Evolutionary conservation across 2,797 vertebrate genomes (phyloP), one percentile per base, ranked within the genome.

Genomic region (Catostomus latipinnis): DNA sequence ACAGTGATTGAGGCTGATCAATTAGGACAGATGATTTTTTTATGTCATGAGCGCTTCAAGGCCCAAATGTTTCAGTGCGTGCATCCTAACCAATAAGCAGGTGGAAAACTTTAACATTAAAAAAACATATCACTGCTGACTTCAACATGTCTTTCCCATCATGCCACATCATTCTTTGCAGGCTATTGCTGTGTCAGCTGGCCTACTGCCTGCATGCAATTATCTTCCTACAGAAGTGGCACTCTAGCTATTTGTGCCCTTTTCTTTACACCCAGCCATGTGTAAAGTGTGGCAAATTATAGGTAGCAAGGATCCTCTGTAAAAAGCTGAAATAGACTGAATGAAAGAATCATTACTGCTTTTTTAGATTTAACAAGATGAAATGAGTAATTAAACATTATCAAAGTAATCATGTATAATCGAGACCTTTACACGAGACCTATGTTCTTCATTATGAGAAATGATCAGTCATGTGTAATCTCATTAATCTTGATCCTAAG

Each of bases 131-230:
- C 34, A 34, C 34, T 34, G 34, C 22, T 22, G 22, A 45, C 1
- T 7, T 4, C 34, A 34, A 34, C 34, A 70, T 53, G 7, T 1
- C 75, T 16, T 43, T 68, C 16, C 9, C 46, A 58, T 52, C 8
- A 69, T 61, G 65, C 65, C 13, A n/a, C 45, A 10, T 67, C 45
- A 58, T 57, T 58, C 16, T 58, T 11, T 56, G 53, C 12, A 57
- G 14, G 46, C 13, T 69, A 58, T 14, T 76, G 74, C 54, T 69
- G 22, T 62, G 67, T 70, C 67, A 78, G 57, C 48, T 70, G 48
- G n/a, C 22, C 3, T 7, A 6, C 66, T 2, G 14, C 76, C 50
- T 53, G 76, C 18, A 69, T 34, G 34, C 2, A 68, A 77, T 34
- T 6, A 34, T 34, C 34, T 34, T 34, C 34, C 34, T 4, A 34